Conservation (phyloP, 1,140 invertebrate genomes). For the Caenorhabditis elegans region DNA sequence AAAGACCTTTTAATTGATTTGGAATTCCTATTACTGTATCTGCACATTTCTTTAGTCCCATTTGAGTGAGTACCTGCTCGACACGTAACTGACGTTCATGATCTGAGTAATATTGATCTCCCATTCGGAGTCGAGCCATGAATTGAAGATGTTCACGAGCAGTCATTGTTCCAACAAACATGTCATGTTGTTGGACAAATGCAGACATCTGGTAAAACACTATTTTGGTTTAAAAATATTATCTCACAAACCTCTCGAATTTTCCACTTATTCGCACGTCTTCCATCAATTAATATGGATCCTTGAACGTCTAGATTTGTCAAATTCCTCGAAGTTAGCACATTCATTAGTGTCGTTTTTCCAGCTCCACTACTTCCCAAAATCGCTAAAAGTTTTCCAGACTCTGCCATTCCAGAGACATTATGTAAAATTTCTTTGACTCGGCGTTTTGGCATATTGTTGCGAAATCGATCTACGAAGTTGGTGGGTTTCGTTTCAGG, state of each 20-base stretch:
- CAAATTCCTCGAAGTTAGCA: constrained; percentile 79
- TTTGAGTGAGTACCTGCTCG: constrained; percentile 80
- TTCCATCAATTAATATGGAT: constrained; percentile 69
- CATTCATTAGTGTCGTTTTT: constrained; percentile 90
- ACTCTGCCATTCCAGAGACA: constrained; percentile 79
- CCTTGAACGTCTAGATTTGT: constrained; percentile 76
- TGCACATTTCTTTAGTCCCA: constrained; percentile 73
- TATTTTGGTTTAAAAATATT: background rate
- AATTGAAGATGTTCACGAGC: constrained; percentile 86
- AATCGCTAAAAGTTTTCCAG: constrained; percentile 85
- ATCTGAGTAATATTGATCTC: constrained; percentile 75
- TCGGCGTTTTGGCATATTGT: background rate
- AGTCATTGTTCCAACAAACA: constrained; percentile 90
- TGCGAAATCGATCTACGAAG: background rate
- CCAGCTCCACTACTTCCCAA: constrained; percentile 90
- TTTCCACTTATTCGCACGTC: constrained; percentile 41
- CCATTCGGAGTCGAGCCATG: constrained; percentile 91
- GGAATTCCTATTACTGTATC: constrained; percentile 82
- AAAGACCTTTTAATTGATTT: constrained; percentile 84
- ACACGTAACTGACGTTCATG: constrained; percentile 79
- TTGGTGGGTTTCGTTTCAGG: background rate
- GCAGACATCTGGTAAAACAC: constrained; percentile 75
- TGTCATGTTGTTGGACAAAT: constrained; percentile 91
- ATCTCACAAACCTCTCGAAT: constrained; percentile 58
- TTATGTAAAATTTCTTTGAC: constrained; percentile 39